Evolutionary conservation across 2,888 invertebrate genomes (phyloP), one percentile per base, ranked within the genome.

Genomic region (Alsophila aescularia): DNA sequence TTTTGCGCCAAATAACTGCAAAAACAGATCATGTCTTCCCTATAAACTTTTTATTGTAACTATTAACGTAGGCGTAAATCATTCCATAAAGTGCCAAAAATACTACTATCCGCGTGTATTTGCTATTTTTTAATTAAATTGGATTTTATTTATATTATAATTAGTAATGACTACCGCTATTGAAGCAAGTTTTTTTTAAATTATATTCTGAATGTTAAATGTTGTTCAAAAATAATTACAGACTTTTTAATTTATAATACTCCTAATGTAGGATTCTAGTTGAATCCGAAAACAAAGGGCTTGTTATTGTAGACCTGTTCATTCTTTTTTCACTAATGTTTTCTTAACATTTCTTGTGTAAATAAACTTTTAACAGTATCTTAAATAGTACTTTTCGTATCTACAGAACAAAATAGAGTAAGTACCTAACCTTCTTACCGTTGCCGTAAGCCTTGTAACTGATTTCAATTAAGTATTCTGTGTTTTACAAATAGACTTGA

Each of bases 11-110:
- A 76, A 70, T 72, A 65, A 73, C 69, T 78, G 72, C 72, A 79
- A 76, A 78, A 75, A 79, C 82, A 79, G 79, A 84, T 81, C 83
- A 83, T 78, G 87, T 88, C 87, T 88, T 88, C 87, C 87, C 81
- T 84, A 68, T 73, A 78, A 76, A 81, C 70, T 73, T 71, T 58
- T 72, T 75, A 76, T 67, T 71, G 64, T 74, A 75, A 70, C 60
- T 70, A 57, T 65, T 54, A 60, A 57, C 27, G 47, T 65, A 63
- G 50, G 53, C 40, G 48, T 63, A 52, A 56, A 43, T 57, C 35
- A 57, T 50, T 60, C 35, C 47, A 41, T 51, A 24, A 55, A 62
- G 62, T 62, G 64, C 62, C 62, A 62, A 66, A 52, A 29, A 34
- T 32, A 49, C 7, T 41, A 45, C 21, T 45, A 18, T 40, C 2